Evolutionary conservation across 1,140 invertebrate genomes (phyloP).

Genomic region (Halesus radiatus): DNA sequence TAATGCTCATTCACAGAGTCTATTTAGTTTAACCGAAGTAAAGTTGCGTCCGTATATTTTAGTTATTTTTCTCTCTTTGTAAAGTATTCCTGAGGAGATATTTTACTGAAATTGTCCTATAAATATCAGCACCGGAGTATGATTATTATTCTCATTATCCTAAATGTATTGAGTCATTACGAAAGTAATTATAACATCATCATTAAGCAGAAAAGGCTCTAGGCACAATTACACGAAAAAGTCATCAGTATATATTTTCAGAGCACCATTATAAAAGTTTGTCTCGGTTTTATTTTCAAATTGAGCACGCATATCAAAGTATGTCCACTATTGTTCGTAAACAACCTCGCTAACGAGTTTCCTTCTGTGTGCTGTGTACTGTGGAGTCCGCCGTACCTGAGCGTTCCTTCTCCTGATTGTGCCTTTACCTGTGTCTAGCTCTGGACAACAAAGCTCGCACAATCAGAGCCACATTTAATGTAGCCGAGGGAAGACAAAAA

Average conservation of each 20-base stretch:
- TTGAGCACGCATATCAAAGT: slow-evolving; percentile 41
- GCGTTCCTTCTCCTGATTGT: neutral
- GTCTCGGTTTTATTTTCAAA: slow-evolving; percentile 34
- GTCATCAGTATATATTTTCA: slow-evolving; percentile 38
- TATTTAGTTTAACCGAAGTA: no score
- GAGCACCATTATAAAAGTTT: slow-evolving; percentile 34
- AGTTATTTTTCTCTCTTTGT: no score
- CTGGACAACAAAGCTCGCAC: slow-evolving; percentile 20
- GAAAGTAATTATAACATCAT: no score
- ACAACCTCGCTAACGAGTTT: slow-evolving; percentile 40
- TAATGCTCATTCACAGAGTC: no score
- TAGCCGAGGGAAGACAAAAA: slow-evolving; percentile 34
- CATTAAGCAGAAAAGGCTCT: neutral
- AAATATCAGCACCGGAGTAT: no score
- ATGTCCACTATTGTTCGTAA: slow-evolving; percentile 32
- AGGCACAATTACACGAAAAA: slow-evolving; percentile 30
- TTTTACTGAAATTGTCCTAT: no score
- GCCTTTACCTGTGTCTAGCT: slow-evolving; percentile 15
- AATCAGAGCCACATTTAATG: slow-evolving; percentile 30
- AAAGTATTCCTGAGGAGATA: no score
- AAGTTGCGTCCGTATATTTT: no score
- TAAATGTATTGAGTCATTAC: no score
- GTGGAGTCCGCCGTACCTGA: neutral
- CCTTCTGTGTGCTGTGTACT: neutral
- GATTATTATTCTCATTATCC: no score